phyloP scores from a whole-genome alignment of 2,797 vertebrate species.

The Parauchenoglanis punctatus region DNA sequence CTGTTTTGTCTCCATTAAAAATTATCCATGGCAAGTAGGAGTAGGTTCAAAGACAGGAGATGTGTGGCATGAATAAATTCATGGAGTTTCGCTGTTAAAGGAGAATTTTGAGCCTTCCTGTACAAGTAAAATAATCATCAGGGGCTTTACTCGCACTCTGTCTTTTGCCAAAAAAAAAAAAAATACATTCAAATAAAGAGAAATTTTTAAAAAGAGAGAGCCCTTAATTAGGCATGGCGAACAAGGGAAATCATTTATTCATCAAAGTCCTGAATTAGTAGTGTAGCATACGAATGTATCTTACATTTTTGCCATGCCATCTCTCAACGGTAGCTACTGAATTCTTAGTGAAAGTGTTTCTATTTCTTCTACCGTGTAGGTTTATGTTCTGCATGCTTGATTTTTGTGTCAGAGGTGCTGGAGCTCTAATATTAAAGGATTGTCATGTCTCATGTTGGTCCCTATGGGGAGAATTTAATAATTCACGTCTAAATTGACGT shows the following conservation, averaged over 20 bases:
- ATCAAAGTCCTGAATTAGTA: slow-evolving; percentile 36
- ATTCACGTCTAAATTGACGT: slow-evolving; percentile 19
- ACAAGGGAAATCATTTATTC: slow-evolving; percentile 49
- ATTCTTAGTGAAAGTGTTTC: not conserved
- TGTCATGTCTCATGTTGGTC: not conserved
- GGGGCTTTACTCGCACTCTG: slow-evolving; percentile 26
- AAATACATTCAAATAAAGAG: not conserved
- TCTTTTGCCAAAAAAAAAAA: slow-evolving; percentile 29
- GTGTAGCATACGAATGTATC: not conserved
- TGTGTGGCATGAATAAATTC: slow-evolving; percentile 50
- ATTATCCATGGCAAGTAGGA: slow-evolving; percentile 28
- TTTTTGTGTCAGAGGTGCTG: not conserved
- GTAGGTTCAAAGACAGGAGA: slow-evolving; percentile 49
- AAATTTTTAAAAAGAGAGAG: slow-evolving; percentile 20
- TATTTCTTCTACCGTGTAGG: not conserved
- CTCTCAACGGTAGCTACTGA: not conserved
- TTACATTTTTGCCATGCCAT: not conserved
- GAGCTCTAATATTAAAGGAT: not conserved
- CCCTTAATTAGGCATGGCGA: slow-evolving; percentile 48
- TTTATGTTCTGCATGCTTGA: not conserved
- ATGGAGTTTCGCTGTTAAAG: slow-evolving; percentile 27
- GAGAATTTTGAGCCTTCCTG: slow-evolving; percentile 37
- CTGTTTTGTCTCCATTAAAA: slow-evolving; percentile 44
- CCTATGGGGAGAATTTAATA: slow-evolving; percentile 33
- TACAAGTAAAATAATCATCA: slow-evolving; percentile 27